Conservation (phyloP, 2,888 invertebrate genomes). For the Scaptomyza cyrtandrae region DNA sequence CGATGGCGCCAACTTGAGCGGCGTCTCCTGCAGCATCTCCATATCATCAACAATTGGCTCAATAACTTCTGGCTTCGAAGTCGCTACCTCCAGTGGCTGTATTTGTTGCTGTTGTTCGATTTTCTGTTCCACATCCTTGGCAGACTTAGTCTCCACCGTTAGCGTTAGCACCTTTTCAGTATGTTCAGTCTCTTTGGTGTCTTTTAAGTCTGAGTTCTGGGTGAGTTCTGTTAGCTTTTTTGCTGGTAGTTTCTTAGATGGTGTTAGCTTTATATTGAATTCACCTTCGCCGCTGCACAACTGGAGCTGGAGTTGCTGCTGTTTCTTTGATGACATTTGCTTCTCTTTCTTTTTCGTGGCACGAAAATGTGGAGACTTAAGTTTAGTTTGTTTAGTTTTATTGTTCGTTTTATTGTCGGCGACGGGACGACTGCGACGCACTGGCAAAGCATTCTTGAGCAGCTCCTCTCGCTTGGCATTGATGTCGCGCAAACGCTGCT, state of each 20-base stretch:
- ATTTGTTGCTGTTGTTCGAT: background rate
- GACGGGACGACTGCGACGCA: constrained; percentile 10
- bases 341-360: constrained; percentile 16
- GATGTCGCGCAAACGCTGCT: constrained; percentile 80
- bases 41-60: constrained; percentile 52
- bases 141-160: background rate
- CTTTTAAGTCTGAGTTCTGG: background rate
- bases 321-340: background rate
- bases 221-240: constrained; percentile 10
- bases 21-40: constrained; percentile 86
- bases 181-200: background rate
- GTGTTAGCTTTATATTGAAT: constrained; percentile 75
- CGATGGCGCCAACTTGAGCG: constrained; percentile 85
- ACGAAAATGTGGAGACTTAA: constrained; percentile 2
- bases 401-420: constrained; percentile 15
- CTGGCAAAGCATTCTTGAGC: constrained; percentile 26
- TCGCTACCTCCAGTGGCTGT: background rate
- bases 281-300: constrained; percentile 7
- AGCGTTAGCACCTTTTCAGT: background rate
- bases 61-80: background rate
- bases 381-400: constrained; percentile 16
- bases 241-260: constrained; percentile 60
- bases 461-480: constrained; percentile 65
- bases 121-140: background rate
- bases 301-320: constrained; percentile 13